Evolutionary conservation across 2,113 vertebrate genomes (phyloP), one percentile per base, ranked within the genome.

Genomic region (Leuciscus idus): DNA sequence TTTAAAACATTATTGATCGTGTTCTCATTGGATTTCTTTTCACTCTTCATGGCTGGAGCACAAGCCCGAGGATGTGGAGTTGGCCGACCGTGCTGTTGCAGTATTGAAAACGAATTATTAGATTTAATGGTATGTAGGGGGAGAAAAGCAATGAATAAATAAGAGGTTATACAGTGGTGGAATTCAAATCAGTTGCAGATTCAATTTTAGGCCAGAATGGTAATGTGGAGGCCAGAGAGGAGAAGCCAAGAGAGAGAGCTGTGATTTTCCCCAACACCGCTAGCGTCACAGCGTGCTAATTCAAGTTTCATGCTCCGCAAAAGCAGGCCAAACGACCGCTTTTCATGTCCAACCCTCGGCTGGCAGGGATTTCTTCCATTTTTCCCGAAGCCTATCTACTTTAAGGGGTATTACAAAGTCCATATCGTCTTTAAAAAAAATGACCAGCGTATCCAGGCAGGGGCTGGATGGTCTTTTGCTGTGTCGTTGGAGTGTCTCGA

Each of bases 101-200:
- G 88, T 87, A 84, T 85, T 77, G 84, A 91, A 92, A 92, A 89
- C 82, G 86, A 93, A 93, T 91, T 87, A 94, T 94, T 93, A 91
- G 91, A 93, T 94, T 93, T 94, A 95, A 95, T 94, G 89, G 89
- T 90, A 91, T 81, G 90, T 90, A 87, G 80, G 87, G 89, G 90
- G 89, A 92, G 90, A 91, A 92, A 92, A 92, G 90, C 92, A 93
- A 93, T 93, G 93, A 94, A 94, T 93, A 94, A 92, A 93, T 93
- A 93, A 90, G 83, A 90, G 92, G 90, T 92, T 92, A 93, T 93
- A 85, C 87, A 85, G 82, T 89, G 86, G 85, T 90, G 85, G 91
- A 93, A 94, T 94, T 93, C 92, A 93, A 94, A 94, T 94, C 93
- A 92, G 92, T 85, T 89, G 91, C 86, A 86, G 93, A 92, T 93